These are phyloP conservation scores for Oriolus oriolus DNA, from an alignment of 2,113 vertebrate species.

Conservation along the genomic window DNA sequence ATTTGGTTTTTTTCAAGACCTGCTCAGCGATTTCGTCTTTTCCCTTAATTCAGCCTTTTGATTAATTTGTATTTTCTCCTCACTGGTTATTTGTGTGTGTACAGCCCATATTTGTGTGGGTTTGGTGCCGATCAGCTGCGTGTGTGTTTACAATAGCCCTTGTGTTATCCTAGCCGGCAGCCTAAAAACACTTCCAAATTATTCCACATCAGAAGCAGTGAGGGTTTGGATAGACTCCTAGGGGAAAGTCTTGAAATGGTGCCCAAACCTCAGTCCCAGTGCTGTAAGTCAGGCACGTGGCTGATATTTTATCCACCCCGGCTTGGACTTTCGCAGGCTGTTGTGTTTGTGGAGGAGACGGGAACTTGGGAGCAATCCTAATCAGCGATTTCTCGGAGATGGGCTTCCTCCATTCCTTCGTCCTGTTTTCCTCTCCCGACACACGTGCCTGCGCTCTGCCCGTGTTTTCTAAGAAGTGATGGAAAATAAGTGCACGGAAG, in stretches of 20 bases:
- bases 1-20: background rate
- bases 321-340: background rate
- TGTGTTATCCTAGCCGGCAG: slow-evolving; percentile 49
- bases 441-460: fast-evolving
- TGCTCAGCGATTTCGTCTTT: background rate
- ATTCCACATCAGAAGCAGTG: slow-evolving; percentile 22
- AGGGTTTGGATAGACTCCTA: slow-evolving; percentile 46
- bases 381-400: background rate
- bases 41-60: background rate
- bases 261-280: slow-evolving; percentile 66
- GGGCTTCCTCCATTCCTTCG: background rate
- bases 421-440: background rate
- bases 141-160: background rate
- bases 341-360: background rate
- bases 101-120: slow-evolving; percentile 4
- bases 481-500: background rate
- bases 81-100: background rate
- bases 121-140: slow-evolving; percentile 2
- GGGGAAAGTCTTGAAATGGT: slow-evolving; percentile 57
- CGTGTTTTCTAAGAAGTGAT: background rate
- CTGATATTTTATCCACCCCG: slow-evolving; percentile 28
- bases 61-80: background rate
- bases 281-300: slow-evolving; percentile 59
- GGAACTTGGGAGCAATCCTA: background rate
- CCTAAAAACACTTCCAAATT: slow-evolving; percentile 38